Conservation (phyloP, 2,113 vertebrate genomes). For the Camelus dromedarius region DNA sequence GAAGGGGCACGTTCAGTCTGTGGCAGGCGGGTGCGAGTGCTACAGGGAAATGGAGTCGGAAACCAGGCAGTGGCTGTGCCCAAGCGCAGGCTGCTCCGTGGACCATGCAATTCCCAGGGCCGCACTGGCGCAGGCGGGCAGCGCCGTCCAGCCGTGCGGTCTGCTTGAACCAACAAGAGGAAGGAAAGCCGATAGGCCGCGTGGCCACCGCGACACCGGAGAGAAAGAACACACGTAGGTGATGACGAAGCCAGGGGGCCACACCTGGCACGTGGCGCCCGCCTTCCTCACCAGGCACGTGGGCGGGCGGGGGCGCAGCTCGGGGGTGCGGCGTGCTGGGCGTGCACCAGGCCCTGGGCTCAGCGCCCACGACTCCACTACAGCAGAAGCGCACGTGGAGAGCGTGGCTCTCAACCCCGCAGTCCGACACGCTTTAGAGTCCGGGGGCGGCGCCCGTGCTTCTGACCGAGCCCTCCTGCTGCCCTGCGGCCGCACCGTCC, state of each 20-base stretch:
- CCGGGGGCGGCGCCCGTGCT: rapidly evolving
- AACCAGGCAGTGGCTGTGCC: too few species aligned
- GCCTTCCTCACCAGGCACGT: too few species aligned
- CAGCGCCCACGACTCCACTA: too few species aligned
- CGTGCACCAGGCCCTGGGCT: too few species aligned
- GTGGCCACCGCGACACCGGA: rapidly evolving
- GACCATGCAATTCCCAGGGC: too few species aligned
- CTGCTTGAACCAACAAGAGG: background rate
- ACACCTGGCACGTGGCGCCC: background rate
- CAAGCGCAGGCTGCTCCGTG: background rate
- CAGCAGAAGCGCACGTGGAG: background rate
- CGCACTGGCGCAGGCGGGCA: background rate
- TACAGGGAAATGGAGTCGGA: rapidly evolving
- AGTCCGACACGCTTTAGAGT: rapidly evolving
- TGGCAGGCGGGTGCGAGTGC: background rate
- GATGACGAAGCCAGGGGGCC: rapidly evolving
- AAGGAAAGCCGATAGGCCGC: rapidly evolving
- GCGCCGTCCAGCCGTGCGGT: rapidly evolving
- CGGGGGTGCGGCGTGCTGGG: too few species aligned
- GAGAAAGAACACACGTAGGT: rapidly evolving
- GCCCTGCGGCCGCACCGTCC: rapidly evolving
- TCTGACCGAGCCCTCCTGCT: background rate
- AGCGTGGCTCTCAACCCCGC: background rate
- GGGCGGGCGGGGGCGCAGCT: too few species aligned
- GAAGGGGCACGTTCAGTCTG: too few species aligned